Evolutionary conservation across 1,140 invertebrate species (phyloP).

Genomic region (Drosophila busckii): DNA sequence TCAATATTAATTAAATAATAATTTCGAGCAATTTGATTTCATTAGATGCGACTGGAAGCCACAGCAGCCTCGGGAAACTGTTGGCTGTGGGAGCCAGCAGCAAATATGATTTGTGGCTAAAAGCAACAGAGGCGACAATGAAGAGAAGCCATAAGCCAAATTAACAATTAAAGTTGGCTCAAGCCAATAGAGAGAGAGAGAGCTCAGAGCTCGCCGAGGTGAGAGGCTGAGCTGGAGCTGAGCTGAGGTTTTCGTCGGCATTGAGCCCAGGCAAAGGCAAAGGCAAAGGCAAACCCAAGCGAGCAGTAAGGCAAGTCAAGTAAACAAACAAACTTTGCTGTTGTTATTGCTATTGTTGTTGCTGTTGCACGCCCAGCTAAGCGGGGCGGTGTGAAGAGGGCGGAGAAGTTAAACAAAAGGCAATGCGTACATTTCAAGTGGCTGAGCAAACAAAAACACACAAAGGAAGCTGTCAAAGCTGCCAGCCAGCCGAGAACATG

Average conservation of each 20-base stretch:
- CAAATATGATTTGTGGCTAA: constrained; percentile 61
- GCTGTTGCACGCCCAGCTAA: no score
- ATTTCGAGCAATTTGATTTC: constrained; percentile 58
- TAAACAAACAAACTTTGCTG: constrained; percentile 36
- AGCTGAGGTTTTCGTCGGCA: no score
- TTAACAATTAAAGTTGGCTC: constrained; percentile 71
- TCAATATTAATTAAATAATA: constrained; percentile 65
- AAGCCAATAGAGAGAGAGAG: constrained; percentile 25
- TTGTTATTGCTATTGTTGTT: no score
- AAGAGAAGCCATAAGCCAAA: constrained; percentile 66
- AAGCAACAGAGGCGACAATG: constrained; percentile 33
- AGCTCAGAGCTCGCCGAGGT: no score
- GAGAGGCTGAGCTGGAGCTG: background rate
- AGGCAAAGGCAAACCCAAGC: constrained; percentile 14
- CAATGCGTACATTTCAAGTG: constrained; percentile 18
- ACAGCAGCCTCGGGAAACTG: constrained; percentile 38
- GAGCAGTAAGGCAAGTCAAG: constrained; percentile 22
- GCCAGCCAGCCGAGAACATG: constrained; percentile 24
- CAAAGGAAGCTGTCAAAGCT: constrained; percentile 27
- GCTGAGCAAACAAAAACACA: constrained; percentile 27
- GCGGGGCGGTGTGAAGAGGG: no score
- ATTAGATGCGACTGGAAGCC: constrained; percentile 43
- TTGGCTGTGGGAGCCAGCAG: constrained; percentile 22
- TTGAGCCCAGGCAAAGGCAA: no score
- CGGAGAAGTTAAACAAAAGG: no score